Evolutionary conservation across 2,113 vertebrate genomes (phyloP).

Genomic region (Osmerus mordax): DNA sequence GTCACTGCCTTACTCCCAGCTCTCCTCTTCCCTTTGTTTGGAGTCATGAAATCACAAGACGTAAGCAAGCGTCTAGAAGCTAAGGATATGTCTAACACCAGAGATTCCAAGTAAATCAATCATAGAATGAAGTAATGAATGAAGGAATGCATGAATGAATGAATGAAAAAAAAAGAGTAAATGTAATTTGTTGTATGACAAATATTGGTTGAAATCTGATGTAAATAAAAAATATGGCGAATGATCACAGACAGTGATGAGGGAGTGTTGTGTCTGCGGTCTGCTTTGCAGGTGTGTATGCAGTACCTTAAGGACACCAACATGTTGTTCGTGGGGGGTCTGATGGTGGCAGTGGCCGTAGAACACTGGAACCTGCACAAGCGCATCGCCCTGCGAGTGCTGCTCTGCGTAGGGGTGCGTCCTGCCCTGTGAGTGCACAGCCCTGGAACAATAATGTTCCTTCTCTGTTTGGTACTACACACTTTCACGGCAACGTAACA

Average conservation of each 20-base stretch:
- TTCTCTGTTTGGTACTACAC: too few relatives aligned
- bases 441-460: too few relatives aligned
- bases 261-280: not conserved
- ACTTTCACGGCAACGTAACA: too few relatives aligned
- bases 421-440: slow-evolving; percentile 82
- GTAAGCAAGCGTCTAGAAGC: slow-evolving; percentile 54
- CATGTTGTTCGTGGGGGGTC: slow-evolving; percentile 89
- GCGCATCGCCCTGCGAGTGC: slow-evolving; percentile 86
- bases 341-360: slow-evolving; percentile 89
- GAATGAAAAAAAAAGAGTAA: not conserved
- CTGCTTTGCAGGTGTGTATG: slow-evolving; percentile 80
- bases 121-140: not conserved
- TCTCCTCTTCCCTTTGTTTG: slow-evolving; percentile 88
- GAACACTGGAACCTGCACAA: slow-evolving; percentile 95
- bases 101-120: slow-evolving; percentile 15
- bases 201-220: too few relatives aligned
- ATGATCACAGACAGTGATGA: too few relatives aligned
- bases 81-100: not conserved
- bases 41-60: slow-evolving; percentile 85
- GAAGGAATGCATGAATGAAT: not conserved
- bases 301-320: slow-evolving; percentile 96
- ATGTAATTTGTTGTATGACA: too few relatives aligned
- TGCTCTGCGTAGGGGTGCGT: slow-evolving; percentile 85
- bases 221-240: too few relatives aligned
- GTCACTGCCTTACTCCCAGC: slow-evolving; percentile 86